A percentile compares a stretch with the other conserved stretches of the same genome.
Conservation (phyloP, 2,888 invertebrate genomes). For the Catocala fraxini region DNA sequence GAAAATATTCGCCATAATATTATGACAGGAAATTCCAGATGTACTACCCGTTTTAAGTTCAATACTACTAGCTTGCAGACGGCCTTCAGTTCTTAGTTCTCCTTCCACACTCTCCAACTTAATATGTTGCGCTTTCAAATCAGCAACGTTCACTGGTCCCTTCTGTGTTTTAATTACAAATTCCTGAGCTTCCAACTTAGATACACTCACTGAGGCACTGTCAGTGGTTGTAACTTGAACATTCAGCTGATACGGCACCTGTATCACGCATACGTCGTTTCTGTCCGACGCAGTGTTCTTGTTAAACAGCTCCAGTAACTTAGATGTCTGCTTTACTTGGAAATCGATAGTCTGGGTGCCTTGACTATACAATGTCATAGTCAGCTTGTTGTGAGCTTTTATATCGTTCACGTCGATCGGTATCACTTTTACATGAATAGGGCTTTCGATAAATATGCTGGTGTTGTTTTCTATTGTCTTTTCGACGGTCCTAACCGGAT, state of each 20-base stretch:
- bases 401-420: constrained; percentile 82
- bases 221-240: constrained; percentile 80
- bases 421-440: constrained; percentile 82
- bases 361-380: constrained; percentile 81
- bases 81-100: constrained; percentile 70
- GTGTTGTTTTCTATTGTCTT: constrained; percentile 82
- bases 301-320: constrained; percentile 79
- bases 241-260: constrained; percentile 82
- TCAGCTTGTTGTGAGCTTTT: constrained; percentile 78
- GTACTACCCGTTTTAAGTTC: constrained; percentile 78
- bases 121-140: constrained; percentile 79
- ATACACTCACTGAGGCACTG: constrained; percentile 76
- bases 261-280: constrained; percentile 81
- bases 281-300: constrained; percentile 75
- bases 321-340: constrained; percentile 82
- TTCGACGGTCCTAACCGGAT: constrained; percentile 81
- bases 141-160: constrained; percentile 70
- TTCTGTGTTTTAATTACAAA: constrained; percentile 81
- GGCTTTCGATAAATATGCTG: constrained; percentile 83
- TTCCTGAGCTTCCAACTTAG: constrained; percentile 79
- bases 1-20: constrained; percentile 78
- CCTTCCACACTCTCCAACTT: constrained; percentile 78
- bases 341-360: constrained; percentile 81
- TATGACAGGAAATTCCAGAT: constrained; percentile 76
- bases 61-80: constrained; percentile 74